Evolutionary conservation across 2,797 vertebrate genomes (phyloP), one percentile per base, ranked within the genome.

Genomic region (Calcarius lapponicus): DNA sequence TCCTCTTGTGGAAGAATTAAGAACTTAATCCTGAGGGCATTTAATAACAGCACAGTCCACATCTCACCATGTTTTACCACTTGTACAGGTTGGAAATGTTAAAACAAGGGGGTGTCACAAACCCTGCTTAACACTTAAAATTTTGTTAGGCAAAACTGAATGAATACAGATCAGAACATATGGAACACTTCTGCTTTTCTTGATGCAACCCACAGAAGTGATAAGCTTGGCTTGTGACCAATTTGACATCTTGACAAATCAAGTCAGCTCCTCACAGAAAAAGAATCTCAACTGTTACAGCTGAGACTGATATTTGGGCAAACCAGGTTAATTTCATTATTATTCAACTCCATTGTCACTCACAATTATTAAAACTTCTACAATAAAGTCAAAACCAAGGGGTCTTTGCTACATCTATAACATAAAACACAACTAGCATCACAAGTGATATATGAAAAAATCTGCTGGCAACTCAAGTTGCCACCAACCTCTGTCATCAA

Each of bases 81-180:
- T 80, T 92, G 62, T 54, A 56, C 70, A 79, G 88, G 94, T 76
- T 93, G 71, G 48, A 85, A 76, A 95, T 66, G 73, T 91, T 92
- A 86, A 92, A 95, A 88, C 54, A 73, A 74, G 92, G 72, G 79
- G 54, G 82, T 88, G 54, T 83, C 83, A 76, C 80, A 95, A 95
- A 93, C 93, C 82, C 87, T 92, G 84, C 58, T 92, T 94, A 93
- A 81, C 95, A 94, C 85, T 64, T 88, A 88, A 69, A 88, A 93
- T 91, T 96, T 94, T 92, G 95, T 97, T 92, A 96, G 92, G 91
- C 92, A 96, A 96, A 96, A 96, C 95, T 95, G 92, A 96, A 81
- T 66, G 80, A 95, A 92, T 79, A 95, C 90, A 91, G 91, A 94
- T 88, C 93, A 83, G 93, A 95, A 94, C 87, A 96, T 93, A 97